These are phyloP conservation scores for Pseudobourletiella spinata DNA, from an alignment of 1,140 invertebrate genomes.

Conservation along the genomic window DNA sequence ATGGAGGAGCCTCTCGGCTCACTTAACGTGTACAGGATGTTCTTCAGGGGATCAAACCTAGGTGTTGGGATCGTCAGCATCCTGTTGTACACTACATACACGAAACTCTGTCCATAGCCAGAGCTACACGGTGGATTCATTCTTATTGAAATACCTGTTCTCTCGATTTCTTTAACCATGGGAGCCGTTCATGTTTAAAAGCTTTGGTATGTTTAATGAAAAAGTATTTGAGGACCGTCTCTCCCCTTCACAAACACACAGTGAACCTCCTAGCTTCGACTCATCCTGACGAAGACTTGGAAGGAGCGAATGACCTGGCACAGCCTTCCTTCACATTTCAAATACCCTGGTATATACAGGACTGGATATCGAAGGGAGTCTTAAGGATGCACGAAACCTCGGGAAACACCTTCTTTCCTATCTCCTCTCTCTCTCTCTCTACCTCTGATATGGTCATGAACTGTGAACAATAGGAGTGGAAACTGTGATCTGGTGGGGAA, in stretches of 20 bases:
- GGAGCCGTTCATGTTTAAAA: not conserved
- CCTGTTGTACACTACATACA: too few relatives aligned
- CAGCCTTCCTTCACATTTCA: not conserved
- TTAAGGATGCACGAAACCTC: not conserved
- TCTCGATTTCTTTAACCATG: too few relatives aligned
- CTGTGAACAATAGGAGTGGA: not conserved
- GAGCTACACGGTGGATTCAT: too few relatives aligned
- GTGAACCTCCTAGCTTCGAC: not conserved
- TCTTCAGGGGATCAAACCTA: not conserved
- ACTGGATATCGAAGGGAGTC: not conserved
- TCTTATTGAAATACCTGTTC: too few relatives aligned
- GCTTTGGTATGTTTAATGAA: too few relatives aligned
- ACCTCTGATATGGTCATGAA: not conserved
- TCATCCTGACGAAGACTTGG: not conserved
- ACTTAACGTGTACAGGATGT: not conserved
- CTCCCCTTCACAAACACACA: not conserved
- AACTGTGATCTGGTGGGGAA: not conserved
- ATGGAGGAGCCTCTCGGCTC: not conserved
- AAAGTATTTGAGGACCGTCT: not conserved
- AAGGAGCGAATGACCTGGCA: not conserved
- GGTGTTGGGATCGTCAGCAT: too few relatives aligned
- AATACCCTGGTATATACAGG: not conserved
- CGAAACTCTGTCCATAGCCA: too few relatives aligned
- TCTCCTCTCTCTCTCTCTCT: not conserved
- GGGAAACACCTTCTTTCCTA: not conserved